phyloP scores from a whole-genome alignment of 2,888 invertebrate genomes.

The Chrysodeixis includens region DNA sequence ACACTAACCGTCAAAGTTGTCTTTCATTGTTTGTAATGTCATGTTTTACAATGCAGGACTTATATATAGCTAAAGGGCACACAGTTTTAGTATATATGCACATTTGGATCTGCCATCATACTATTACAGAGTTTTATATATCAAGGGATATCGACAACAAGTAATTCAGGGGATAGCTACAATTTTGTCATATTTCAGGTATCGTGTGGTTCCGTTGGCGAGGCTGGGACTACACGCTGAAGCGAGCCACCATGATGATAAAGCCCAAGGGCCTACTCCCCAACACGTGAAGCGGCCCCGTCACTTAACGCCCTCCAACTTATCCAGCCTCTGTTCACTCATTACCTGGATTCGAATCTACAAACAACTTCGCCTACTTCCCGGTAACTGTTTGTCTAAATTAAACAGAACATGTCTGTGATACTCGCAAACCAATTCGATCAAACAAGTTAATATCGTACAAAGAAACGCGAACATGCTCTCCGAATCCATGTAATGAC shows the following conservation, averaged over 20 bases:
- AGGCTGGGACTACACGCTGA: conserved; percentile 98
- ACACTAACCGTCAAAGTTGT: too few relatives aligned
- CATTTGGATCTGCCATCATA: too few relatives aligned
- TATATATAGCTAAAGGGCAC: too few relatives aligned
- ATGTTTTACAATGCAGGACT: too few relatives aligned
- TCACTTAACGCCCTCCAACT: conserved; percentile 50
- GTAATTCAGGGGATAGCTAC: background rate
- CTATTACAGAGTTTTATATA: too few relatives aligned
- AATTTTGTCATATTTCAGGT: conserved; percentile 83
- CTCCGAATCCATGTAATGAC: conserved; percentile 79
- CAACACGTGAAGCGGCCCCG: conserved; percentile 78
- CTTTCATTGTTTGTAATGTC: too few relatives aligned
- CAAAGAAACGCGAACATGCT: conserved; percentile 37
- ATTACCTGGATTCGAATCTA: conserved; percentile 79
- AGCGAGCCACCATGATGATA: conserved; percentile 97
- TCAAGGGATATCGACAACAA: too few relatives aligned
- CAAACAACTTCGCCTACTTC: conserved; percentile 15
- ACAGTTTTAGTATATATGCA: too few relatives aligned
- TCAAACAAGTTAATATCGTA: conserved; percentile 23
- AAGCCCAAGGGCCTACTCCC: conserved; percentile 92
- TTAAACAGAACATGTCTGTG: conserved; percentile 62
- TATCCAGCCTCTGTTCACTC: conserved; percentile 80
- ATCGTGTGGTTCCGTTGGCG: conserved; percentile 99
- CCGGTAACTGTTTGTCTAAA: conserved; percentile 44
- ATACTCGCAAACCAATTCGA: conserved; percentile 48